These are phyloP conservation scores for Enteromius radiatus DNA, from an alignment of 2,797 vertebrate species.

Conservation along the genomic window DNA sequence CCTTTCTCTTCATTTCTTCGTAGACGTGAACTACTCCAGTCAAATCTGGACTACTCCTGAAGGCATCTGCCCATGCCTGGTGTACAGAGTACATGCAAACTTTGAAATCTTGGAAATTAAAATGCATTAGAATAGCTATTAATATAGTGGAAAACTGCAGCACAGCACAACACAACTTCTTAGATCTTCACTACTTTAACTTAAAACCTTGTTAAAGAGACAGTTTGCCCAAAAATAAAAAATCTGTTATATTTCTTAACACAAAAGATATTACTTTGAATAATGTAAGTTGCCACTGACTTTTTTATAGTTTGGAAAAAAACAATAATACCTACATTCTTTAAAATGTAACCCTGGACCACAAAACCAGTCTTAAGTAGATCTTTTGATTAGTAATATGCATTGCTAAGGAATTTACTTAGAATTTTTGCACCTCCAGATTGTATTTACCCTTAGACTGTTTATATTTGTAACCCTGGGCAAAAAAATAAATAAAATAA, in stretches of 20 bases:
- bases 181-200: background rate
- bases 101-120: background rate
- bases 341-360: background rate
- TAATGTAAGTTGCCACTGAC: background rate
- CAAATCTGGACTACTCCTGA: constrained; percentile 96
- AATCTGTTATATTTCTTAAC: background rate
- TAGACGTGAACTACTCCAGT: constrained; percentile 97
- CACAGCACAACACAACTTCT: background rate
- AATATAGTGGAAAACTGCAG: background rate
- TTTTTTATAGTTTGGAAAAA: background rate
- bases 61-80: constrained; percentile 98
- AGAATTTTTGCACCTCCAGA: too few species aligned
- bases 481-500: too few species aligned
- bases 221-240: background rate
- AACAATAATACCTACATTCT: background rate
- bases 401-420: too few species aligned
- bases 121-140: background rate
- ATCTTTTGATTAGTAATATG: background rate
- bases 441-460: too few species aligned
- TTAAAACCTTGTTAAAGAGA: background rate
- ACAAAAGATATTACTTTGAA: background rate
- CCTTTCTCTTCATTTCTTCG: constrained; percentile 98
- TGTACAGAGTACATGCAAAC: constrained; percentile 34
- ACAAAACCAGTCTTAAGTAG: too few species aligned
- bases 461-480: too few species aligned